These are phyloP conservation scores for Ceraclea dissimilis DNA, from an alignment of 2,888 invertebrate genomes.

Conservation along the genomic window DNA sequence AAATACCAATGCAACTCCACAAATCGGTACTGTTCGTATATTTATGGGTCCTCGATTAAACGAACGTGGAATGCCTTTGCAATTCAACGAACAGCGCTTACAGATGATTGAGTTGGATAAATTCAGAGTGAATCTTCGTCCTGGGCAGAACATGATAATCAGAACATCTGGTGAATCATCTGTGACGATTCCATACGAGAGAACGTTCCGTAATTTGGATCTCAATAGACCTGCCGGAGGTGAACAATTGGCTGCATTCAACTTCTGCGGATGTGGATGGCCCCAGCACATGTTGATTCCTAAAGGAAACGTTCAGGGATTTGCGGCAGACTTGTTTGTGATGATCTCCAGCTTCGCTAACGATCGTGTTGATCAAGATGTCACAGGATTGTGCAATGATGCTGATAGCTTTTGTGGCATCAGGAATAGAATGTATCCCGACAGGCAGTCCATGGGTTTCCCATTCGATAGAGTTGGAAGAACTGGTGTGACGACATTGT, in stretches of 20 bases:
- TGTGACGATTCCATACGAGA: slow-evolving; percentile 75
- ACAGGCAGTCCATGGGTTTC: slow-evolving; percentile 42
- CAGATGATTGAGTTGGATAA: slow-evolving; percentile 33
- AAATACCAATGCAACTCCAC: slow-evolving; percentile 12
- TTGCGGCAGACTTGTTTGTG: slow-evolving; percentile 31
- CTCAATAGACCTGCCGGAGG: slow-evolving; percentile 49
- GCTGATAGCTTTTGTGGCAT: slow-evolving; percentile 46
- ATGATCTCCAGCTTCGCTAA: slow-evolving; percentile 31
- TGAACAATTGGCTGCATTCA: slow-evolving; percentile 37
- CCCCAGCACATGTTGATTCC: slow-evolving; percentile 35
- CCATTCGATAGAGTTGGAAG: slow-evolving; percentile 55
- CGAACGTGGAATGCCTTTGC: slow-evolving; percentile 26
- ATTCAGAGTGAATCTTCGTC: slow-evolving; percentile 37
- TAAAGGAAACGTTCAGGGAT: slow-evolving; percentile 31
- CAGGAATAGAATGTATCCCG: slow-evolving; percentile 35
- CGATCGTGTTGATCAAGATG: slow-evolving; percentile 28
- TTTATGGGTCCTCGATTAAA: slow-evolving; percentile 33
- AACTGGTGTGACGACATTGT: slow-evolving; percentile 46
- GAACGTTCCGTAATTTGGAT: slow-evolving; percentile 68
- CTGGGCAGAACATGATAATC: slow-evolving; percentile 59
- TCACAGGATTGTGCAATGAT: slow-evolving; percentile 1
- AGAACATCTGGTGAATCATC: slow-evolving; percentile 64
- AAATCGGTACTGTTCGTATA: slow-evolving; percentile 31
- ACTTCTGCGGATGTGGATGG: slow-evolving; percentile 36
- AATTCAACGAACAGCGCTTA: slow-evolving; percentile 30